phyloP scores from a whole-genome alignment of 2,797 vertebrate species.

The Spondyliosoma cantharus region DNA sequence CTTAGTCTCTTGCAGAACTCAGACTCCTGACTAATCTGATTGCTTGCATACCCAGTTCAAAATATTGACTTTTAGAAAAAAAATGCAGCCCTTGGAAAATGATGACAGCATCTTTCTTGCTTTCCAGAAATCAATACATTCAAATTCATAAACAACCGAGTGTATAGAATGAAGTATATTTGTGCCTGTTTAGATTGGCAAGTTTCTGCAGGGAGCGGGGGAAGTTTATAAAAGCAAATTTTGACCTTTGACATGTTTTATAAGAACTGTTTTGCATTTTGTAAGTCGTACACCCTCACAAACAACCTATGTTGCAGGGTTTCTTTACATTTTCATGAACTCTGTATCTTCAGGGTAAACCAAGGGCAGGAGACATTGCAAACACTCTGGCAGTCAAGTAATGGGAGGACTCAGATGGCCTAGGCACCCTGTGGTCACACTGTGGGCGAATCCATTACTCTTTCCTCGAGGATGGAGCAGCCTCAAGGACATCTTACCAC shows the following conservation, averaged over 20 bases:
- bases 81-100: not conserved
- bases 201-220: not conserved
- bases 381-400: slow-evolving; percentile 39
- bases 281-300: not conserved
- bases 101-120: not conserved
- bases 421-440: slow-evolving; percentile 53
- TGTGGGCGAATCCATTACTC: slow-evolving; percentile 44
- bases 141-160: slow-evolving; percentile 1
- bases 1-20: not conserved
- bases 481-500: slow-evolving; percentile 36
- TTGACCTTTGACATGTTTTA: not conserved
- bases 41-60: not conserved
- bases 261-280: not conserved
- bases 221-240: not conserved
- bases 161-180: not conserved
- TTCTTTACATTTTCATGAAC: slow-evolving; percentile 7
- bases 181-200: not conserved
- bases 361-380: slow-evolving; percentile 29
- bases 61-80: slow-evolving; percentile 1
- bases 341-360: slow-evolving; percentile 29
- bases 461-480: slow-evolving; percentile 31
- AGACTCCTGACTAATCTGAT: not conserved
- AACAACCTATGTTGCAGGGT: not conserved
- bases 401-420: slow-evolving; percentile 61
- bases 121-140: slow-evolving; percentile 4